Evolutionary conservation across 2,888 invertebrate genomes (phyloP).

Genomic region (Hypercompe scribonia): DNA sequence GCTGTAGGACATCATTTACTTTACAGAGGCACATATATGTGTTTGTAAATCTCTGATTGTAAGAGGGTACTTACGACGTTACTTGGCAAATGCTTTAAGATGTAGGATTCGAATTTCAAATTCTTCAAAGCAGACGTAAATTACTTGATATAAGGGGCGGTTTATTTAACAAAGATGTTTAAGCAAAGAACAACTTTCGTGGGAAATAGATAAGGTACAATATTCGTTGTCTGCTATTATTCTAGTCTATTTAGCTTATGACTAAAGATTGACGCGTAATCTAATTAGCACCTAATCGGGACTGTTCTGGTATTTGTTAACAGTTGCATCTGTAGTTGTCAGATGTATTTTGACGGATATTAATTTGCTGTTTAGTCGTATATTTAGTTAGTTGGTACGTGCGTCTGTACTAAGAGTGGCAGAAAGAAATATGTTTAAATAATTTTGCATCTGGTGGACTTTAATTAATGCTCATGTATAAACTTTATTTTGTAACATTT

Average conservation of each 20-base stretch:
- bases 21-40: not conserved
- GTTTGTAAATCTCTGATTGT: constrained; percentile 6
- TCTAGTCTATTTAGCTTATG: not conserved
- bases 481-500: too few relatives aligned
- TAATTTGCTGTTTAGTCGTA: not conserved
- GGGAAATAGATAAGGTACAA: not conserved
- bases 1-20: constrained; percentile 20
- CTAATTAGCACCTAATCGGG: not conserved
- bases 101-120: not conserved
- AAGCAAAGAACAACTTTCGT: not conserved
- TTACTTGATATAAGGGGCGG: not conserved
- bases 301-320: not conserved
- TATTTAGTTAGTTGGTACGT: too few relatives aligned
- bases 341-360: too few relatives aligned
- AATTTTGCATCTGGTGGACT: too few relatives aligned
- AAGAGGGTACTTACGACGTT: constrained; percentile 3
- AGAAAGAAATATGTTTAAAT: too few relatives aligned
- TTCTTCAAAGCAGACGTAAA: not conserved
- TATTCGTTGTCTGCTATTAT: not conserved
- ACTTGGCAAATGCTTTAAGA: not conserved
- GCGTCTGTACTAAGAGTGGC: too few relatives aligned
- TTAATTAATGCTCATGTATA: too few relatives aligned
- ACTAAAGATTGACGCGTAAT: not conserved
- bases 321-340: not conserved
- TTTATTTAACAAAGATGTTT: not conserved